These are phyloP conservation scores for Idaea straminata DNA, from an alignment of 2,888 invertebrate species.

Conservation along the genomic window DNA sequence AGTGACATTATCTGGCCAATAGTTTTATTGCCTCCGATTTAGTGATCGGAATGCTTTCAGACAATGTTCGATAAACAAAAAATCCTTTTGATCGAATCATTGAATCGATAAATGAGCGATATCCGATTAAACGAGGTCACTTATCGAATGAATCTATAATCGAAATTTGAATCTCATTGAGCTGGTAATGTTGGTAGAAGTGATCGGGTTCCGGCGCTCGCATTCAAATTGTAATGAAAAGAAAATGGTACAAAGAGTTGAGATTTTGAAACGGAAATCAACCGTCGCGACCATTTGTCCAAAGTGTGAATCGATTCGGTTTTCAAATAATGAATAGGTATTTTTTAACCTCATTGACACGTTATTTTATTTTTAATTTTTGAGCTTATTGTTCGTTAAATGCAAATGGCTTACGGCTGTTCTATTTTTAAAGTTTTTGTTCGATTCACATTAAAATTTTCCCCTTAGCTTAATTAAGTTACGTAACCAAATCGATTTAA, in stretches of 20 bases:
- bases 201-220: constrained; percentile 62
- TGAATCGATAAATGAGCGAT: constrained; percentile 74
- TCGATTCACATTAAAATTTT: neutral
- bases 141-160: constrained; percentile 78
- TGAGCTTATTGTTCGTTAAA: neutral
- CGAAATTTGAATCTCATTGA: constrained; percentile 70
- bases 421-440: neutral
- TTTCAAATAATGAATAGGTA: constrained; percentile 50
- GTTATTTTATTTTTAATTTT: constrained; percentile 51
- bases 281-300: constrained; percentile 73
- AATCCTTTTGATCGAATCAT: constrained; percentile 50
- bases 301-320: constrained; percentile 77
- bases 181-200: constrained; percentile 57
- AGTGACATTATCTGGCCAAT: constrained; percentile 28
- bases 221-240: constrained; percentile 59
- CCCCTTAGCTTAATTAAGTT: neutral
- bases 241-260: constrained; percentile 65
- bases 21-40: constrained; percentile 5
- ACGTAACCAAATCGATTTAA: neutral
- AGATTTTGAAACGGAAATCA: constrained; percentile 78
- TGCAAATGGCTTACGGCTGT: neutral
- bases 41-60: neutral
- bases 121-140: constrained; percentile 74
- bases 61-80: constrained; percentile 7
- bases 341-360: constrained; percentile 68